Conservation (phyloP, 35 echinoderm and acorn worm species). For the Lytechinus pictus region DNA sequence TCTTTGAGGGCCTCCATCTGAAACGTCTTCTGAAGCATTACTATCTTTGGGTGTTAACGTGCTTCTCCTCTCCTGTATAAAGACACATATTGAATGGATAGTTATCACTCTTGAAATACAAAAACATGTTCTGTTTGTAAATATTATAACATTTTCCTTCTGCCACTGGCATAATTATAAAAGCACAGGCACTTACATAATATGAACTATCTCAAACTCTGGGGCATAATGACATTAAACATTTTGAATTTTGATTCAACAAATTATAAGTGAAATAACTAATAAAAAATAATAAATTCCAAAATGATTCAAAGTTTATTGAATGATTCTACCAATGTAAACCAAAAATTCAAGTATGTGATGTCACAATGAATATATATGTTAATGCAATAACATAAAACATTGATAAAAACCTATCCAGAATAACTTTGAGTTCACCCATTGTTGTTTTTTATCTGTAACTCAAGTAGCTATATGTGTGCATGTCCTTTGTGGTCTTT, state of each 20-base stretch:
- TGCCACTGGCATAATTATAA: background rate
- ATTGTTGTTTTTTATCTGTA: no score
- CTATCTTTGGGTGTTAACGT: conserved; percentile 86
- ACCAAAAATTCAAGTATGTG: background rate
- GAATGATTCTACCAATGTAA: background rate
- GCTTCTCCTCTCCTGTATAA: conserved; percentile 78
- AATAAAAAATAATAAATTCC: background rate
- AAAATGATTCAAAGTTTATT: background rate
- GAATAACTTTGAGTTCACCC: no score
- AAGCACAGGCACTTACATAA: background rate
- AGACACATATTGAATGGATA: background rate
- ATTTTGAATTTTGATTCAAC: background rate
- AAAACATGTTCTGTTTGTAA: background rate
- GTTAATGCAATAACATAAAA: background rate
- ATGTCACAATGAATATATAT: background rate
- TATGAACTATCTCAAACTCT: background rate
- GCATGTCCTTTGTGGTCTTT: background rate
- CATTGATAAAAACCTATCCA: background rate
- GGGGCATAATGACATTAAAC: background rate
- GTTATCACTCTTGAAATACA: background rate
- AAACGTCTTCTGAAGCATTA: conserved; percentile 78
- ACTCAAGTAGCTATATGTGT: no score
- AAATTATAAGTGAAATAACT: background rate
- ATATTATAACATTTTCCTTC: no score
- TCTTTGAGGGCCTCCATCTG: conserved; percentile 53